Evolutionary conservation across 2,888 invertebrate species (phyloP).

Genomic region (Ommatoiulus sabulosus): DNA sequence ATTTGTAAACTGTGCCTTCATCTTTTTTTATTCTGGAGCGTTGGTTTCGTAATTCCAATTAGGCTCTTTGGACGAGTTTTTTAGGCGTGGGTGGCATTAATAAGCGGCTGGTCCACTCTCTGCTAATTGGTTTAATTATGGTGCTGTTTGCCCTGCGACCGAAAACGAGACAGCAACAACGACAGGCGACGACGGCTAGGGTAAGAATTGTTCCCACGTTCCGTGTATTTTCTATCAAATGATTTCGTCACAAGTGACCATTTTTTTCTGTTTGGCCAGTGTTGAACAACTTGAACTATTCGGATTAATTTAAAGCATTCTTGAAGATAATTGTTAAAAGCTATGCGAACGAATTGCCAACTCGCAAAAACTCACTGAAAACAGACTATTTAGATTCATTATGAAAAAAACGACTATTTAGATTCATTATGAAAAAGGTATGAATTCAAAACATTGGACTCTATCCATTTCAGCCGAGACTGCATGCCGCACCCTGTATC

Average conservation of each 20-base stretch:
- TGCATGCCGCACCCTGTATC: too few species aligned
- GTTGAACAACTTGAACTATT: too few species aligned
- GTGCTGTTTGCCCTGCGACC: conserved; percentile 19
- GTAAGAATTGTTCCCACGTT: background rate
- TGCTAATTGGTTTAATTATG: background rate
- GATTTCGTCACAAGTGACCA: background rate
- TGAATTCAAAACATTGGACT: too few species aligned
- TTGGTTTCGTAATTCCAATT: background rate
- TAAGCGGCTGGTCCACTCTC: background rate
- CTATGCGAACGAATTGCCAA: too few species aligned
- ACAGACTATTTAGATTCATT: too few species aligned
- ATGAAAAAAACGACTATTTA: too few species aligned
- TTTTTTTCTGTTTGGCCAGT: too few species aligned
- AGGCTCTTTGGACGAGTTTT: background rate
- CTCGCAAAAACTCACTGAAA: too few species aligned
- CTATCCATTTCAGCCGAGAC: too few species aligned
- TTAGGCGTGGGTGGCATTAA: background rate
- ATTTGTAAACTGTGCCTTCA: background rate
- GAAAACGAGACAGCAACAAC: background rate
- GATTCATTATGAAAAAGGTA: too few species aligned
- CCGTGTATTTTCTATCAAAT: background rate
- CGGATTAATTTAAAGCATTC: too few species aligned
- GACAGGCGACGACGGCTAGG: background rate
- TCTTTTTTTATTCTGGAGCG: background rate
- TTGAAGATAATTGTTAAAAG: too few species aligned